Conservation (phyloP, 2,797 vertebrate genomes). For the Euphonia xanthogaster region DNA sequence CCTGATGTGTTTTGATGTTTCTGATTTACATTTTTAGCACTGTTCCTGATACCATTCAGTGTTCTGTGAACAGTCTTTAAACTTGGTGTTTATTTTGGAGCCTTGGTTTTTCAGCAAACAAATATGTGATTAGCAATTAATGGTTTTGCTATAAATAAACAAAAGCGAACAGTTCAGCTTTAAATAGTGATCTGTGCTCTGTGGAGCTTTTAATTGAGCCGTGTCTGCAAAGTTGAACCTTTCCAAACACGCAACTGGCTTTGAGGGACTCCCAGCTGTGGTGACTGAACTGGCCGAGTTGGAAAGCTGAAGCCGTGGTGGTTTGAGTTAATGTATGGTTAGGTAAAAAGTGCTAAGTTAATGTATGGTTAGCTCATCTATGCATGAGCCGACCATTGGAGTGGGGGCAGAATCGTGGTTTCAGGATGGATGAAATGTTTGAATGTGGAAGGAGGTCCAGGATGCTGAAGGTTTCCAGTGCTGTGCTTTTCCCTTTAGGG, state of each 20-base stretch:
- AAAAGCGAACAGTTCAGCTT: not conserved
- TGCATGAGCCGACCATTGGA: accelerated
- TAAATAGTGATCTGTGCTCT: conserved; percentile 27
- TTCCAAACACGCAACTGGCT: not conserved
- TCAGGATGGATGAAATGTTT: not conserved
- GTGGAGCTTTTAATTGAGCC: not conserved
- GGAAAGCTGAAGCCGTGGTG: not conserved
- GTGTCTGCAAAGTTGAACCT: not conserved
- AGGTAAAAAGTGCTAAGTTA: not conserved
- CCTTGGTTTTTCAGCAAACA: not conserved
- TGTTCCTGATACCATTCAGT: not conserved
- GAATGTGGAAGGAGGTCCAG: not conserved
- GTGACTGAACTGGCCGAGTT: not conserved
- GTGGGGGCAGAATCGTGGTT: not conserved
- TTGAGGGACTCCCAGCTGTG: not conserved
- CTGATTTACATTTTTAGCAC: conserved; percentile 38
- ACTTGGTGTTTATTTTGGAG: conserved; percentile 43
- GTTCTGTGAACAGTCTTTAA: conserved; percentile 42
- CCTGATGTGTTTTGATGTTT: conserved; percentile 58
- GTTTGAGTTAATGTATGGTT: not conserved
- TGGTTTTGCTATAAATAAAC: conserved; percentile 54
- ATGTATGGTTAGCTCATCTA: too few species aligned
- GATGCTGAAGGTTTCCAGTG: not conserved
- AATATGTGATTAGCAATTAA: conserved; percentile 48
- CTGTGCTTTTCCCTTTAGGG: not conserved